Evolutionary conservation across 2,888 invertebrate species (phyloP).

Genomic region (Acrobasis consociella): DNA sequence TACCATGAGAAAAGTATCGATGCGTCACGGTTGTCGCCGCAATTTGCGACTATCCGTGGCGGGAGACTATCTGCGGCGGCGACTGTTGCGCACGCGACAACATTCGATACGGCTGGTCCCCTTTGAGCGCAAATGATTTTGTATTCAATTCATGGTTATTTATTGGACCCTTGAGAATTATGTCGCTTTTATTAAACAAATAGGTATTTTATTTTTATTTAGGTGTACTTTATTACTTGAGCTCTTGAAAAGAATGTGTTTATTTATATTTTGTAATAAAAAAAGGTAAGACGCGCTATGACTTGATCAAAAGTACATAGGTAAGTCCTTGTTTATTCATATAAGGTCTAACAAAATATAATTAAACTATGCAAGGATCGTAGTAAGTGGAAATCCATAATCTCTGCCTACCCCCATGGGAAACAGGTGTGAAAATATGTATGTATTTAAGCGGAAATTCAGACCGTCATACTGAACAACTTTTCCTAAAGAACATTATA

Average conservation of each 20-base stretch:
- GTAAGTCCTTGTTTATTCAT: too few species aligned
- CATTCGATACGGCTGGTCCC: slow-evolving; percentile 19
- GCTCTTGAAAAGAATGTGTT: background rate
- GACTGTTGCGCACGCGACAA: slow-evolving; percentile 12
- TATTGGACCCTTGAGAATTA: slow-evolving; percentile 13
- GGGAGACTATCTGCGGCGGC: slow-evolving; percentile 10
- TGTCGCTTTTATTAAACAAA: slow-evolving; percentile 8
- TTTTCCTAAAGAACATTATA: too few species aligned
- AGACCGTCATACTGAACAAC: too few species aligned
- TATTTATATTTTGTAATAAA: too few species aligned
- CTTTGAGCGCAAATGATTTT: slow-evolving; percentile 20
- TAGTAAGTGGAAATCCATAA: too few species aligned
- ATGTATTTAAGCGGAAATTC: too few species aligned
- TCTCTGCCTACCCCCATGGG: too few species aligned
- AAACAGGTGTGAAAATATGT: too few species aligned
- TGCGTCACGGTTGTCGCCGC: slow-evolving; percentile 18
- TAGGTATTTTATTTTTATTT: slow-evolving; percentile 2
- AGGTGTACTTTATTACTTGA: background rate
- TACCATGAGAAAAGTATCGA: slow-evolving; percentile 37
- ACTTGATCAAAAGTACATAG: too few species aligned
- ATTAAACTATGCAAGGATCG: too few species aligned
- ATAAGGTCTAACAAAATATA: too few species aligned
- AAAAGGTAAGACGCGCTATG: too few species aligned
- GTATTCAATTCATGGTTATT: slow-evolving; percentile 23
- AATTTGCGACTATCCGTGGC: slow-evolving; percentile 17